phyloP scores from a whole-genome alignment of 2,113 vertebrate genomes.

The Psammodynastes pulverulentus region DNA sequence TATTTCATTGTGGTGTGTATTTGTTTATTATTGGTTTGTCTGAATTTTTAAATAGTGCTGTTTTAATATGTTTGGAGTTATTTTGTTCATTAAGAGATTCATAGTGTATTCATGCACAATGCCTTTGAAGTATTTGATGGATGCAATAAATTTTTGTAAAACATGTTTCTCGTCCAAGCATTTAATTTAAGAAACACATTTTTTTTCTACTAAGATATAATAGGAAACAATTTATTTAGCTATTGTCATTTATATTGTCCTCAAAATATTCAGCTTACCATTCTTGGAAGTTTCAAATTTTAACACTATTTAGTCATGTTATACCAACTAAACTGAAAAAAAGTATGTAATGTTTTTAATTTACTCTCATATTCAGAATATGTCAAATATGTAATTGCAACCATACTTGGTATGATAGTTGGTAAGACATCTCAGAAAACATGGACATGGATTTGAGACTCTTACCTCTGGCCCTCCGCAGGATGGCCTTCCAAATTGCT shows the following conservation, averaged over 20 bases:
- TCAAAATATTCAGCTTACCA: slow-evolving; percentile 15
- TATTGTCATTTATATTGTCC: neutral
- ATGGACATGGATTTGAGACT: neutral
- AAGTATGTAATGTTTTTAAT: neutral
- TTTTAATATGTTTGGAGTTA: slow-evolving; percentile 69
- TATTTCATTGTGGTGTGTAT: slow-evolving; percentile 71
- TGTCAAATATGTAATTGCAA: slow-evolving; percentile 37
- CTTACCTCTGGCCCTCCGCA: neutral
- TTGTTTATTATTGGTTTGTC: slow-evolving; percentile 64
- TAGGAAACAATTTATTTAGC: slow-evolving; percentile 10
- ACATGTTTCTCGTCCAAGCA: slow-evolving; percentile 74
- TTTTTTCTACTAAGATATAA: slow-evolving; percentile 33
- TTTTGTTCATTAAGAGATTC: slow-evolving; percentile 68
- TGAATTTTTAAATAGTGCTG: slow-evolving; percentile 65
- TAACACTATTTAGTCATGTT: neutral
- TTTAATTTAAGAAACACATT: slow-evolving; percentile 70
- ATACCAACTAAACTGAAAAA: neutral
- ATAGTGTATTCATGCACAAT: slow-evolving; percentile 73
- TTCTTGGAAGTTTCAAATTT: neutral
- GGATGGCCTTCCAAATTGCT: neutral
- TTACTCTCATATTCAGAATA: neutral
- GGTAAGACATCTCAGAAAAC: neutral
- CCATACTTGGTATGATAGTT: neutral
- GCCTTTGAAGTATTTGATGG: slow-evolving; percentile 71
- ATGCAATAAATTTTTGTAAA: slow-evolving; percentile 78